Evolutionary conservation across 2,113 vertebrate genomes (phyloP).

Genomic region (Corythornis madagascariensis): DNA sequence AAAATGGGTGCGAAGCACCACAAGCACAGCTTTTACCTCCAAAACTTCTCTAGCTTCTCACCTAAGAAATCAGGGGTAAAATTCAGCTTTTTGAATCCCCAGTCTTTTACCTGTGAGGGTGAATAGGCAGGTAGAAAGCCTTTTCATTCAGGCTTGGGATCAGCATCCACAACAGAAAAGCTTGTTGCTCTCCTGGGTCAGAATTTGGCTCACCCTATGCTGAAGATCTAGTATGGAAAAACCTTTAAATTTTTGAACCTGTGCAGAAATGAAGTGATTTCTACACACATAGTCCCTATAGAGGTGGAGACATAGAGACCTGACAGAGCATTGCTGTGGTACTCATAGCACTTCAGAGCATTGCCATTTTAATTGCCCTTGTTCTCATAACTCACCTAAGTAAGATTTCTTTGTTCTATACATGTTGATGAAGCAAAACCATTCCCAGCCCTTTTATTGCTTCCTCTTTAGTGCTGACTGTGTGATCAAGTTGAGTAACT

Average conservation of each 20-base stretch:
- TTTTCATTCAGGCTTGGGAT: not conserved
- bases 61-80: not conserved
- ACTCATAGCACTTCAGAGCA: not conserved
- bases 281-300: not conserved
- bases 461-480: slow-evolving; percentile 20
- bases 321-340: fast-evolving
- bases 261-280: not conserved
- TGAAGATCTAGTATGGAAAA: not conserved
- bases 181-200: not conserved
- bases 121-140: not conserved
- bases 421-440: not conserved
- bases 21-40: not conserved
- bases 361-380: not conserved
- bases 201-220: not conserved
- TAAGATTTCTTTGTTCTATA: not conserved
- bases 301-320: not conserved
- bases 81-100: not conserved
- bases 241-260: not conserved
- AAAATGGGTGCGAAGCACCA: not conserved
- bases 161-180: not conserved
- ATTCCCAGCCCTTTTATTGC: not conserved
- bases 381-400: not conserved
- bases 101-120: not conserved
- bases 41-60: not conserved
- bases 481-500: not conserved